Evolutionary conservation across 2,888 invertebrate genomes (phyloP), one percentile per base, ranked within the genome.

Genomic region (Neria commutata): DNA sequence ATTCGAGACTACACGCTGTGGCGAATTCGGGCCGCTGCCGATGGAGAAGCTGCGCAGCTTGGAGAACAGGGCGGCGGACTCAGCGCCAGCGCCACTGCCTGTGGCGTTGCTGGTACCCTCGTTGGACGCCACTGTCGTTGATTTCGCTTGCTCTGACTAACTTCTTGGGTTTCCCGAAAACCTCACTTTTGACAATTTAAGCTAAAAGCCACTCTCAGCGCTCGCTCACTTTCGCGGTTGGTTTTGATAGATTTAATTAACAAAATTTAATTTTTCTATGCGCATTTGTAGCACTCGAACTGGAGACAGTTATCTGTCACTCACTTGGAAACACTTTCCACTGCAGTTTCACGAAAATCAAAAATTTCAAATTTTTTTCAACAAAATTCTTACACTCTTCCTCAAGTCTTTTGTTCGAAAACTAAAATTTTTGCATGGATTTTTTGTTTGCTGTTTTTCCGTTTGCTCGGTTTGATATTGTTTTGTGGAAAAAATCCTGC

Each of bases 1-100:
- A 83, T 89, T 89, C 83, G 85, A 87, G 80, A 90, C 89, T 77
- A 89, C 88, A 73, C 88, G 85, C 80, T 87, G 85, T 72, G 88
- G 88, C 79, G 88, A 87, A 78, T 87, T 86, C 75, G 87, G 87
- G 79, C 88, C 86, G 81, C 79, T 79, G 70, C 88, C 88, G 71
- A 88, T 86, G 83, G 89, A 86, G 83, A 86, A 86, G 78, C 86
- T 87, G 79, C 85, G 85, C 81, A 87, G 84, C 83, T 87, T 86
- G 81, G 86, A 87, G 79, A 88, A 84, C 85, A 88, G 85, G 80
- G 86, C 86, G 79, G 80, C 85, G 77, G 81, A 78, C 68, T 85
- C 84, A 83, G 84, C 86, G 84, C 84, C 84, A 46, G 34, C 25
- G 58, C 60, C 62, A 50, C 64, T 63, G 74, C 76, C 75, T 69